Evolutionary conservation across 2,888 invertebrate genomes (phyloP), one percentile per base, ranked within the genome.

Genomic region (Drosophila longiperda): DNA sequence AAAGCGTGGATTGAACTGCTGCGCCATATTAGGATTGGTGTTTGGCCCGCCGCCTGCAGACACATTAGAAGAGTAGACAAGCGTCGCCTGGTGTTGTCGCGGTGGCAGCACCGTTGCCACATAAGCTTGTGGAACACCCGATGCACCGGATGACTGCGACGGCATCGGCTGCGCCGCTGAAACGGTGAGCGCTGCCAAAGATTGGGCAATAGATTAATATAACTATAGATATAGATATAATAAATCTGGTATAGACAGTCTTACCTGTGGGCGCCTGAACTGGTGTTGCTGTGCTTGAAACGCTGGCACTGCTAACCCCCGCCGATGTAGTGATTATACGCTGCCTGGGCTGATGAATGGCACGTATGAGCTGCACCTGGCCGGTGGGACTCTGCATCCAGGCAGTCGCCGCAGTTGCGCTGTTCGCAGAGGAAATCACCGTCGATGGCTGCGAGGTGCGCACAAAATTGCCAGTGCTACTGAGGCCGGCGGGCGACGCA

Each of bases 91-190:
- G 71, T 91, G 92, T 62, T 92, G 92, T 1, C 92, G 90, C 3
- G 92, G 92, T 23, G 93, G 93, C 57, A 93, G 40, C 1, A 93
- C 93, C 1, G 93, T 91, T 2, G 93, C 92, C n/a, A 93, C 93
- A 82, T 92, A 93, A 0, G 93, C 91, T 73, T 89, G 87, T 2
- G 81, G 74, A 4, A 73, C 73, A 3, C 73, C 83, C 1, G 77
- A 32, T 0, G 83, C 75, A 12, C 73, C 79, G 0, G 80, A 42
- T 20, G 82, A 74, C 62, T 82, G 83, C 6, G 68, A 60, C 5
- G 72, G 62, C 59, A 83, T 36, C 1, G 81, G 52, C 42, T 75
- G 79, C 15, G 82, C 82, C 1, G 84, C 84, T 1, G 82, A 55
- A 9, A 82, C 82, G 17, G 91, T 84, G 5, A 91, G 86, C 3